Evolutionary conservation across 1,140 invertebrate genomes (phyloP).

Genomic region (Tetramorium simillimum): DNA sequence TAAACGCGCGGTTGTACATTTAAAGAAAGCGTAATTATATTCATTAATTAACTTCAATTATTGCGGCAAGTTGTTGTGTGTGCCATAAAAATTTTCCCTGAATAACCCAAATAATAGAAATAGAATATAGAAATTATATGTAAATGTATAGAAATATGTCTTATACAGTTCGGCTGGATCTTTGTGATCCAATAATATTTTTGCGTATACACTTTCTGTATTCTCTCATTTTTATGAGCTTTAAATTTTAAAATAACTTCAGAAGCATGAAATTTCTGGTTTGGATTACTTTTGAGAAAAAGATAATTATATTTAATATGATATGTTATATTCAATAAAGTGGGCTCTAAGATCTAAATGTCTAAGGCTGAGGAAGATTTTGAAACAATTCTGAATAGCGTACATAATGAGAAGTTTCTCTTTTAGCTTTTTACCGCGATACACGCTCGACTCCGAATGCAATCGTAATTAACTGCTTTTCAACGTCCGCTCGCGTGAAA

Average conservation of each 20-base stretch:
- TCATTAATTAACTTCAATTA: constrained; percentile 13
- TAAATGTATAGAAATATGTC: too few species aligned
- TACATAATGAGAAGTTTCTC: constrained; percentile 60
- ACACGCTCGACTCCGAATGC: constrained; percentile 66
- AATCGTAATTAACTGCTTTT: constrained; percentile 78
- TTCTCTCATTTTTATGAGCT: background rate
- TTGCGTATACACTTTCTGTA: background rate
- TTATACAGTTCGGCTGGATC: too few species aligned
- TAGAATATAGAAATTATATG: too few species aligned
- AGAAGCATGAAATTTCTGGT: background rate
- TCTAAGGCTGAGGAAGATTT: background rate
- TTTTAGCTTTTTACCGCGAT: constrained; percentile 61
- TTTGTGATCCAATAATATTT: too few species aligned
- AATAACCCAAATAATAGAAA: too few species aligned
- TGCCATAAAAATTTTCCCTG: background rate
- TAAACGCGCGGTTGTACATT: background rate
- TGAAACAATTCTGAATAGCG: background rate
- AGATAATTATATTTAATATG: background rate
- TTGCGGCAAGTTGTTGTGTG: background rate
- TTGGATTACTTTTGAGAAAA: background rate
- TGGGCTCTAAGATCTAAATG: background rate
- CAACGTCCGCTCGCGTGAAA: constrained; percentile 70
- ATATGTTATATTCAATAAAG: background rate
- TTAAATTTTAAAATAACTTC: background rate
- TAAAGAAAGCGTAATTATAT: background rate